These are phyloP conservation scores for rat (Rattus norvegicus) DNA, from an alignment of 2,113 vertebrate species.

Conservation along the genomic window DNA sequence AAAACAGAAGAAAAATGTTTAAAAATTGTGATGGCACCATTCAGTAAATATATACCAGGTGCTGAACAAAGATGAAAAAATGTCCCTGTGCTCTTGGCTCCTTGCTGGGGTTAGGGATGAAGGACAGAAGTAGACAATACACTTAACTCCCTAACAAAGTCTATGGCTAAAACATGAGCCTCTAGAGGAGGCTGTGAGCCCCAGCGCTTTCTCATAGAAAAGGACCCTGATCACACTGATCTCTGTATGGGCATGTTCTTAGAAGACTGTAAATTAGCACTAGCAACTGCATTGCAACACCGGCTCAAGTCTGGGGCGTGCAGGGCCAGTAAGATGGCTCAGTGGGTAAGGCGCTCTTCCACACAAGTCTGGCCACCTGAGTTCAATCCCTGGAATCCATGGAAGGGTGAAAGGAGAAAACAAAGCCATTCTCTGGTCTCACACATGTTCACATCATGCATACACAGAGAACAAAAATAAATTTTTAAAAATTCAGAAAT, in stretches of 20 bases:
- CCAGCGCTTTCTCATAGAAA: slow-evolving; percentile 23
- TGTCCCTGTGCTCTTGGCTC: background rate
- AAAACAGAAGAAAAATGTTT: slow-evolving; percentile 19
- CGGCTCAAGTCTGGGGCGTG: background rate
- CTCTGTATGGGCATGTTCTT: slow-evolving; percentile 8
- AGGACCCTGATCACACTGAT: slow-evolving; percentile 3
- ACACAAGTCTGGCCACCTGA: background rate
- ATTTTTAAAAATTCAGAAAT: slow-evolving; percentile 12
- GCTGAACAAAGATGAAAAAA: background rate
- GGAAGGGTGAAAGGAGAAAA: background rate
- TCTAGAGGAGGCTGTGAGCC: background rate
- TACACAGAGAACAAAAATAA: background rate
- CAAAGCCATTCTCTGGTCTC: background rate
- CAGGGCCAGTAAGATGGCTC: background rate
- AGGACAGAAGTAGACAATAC: background rate
- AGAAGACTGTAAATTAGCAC: slow-evolving; percentile 2
- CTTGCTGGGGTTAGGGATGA: background rate
- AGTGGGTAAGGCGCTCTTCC: background rate
- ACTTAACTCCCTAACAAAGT: background rate
- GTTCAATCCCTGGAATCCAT: background rate
- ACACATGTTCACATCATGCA: background rate
- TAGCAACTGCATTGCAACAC: slow-evolving; percentile 16
- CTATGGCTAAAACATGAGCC: background rate
- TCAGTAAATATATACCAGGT: slow-evolving; percentile 42
- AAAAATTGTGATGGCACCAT: slow-evolving; percentile 19